Evolutionary conservation across 2,888 invertebrate species (phyloP), one percentile per base, ranked within the genome.

Genomic region (Tetranychus piercei): DNA sequence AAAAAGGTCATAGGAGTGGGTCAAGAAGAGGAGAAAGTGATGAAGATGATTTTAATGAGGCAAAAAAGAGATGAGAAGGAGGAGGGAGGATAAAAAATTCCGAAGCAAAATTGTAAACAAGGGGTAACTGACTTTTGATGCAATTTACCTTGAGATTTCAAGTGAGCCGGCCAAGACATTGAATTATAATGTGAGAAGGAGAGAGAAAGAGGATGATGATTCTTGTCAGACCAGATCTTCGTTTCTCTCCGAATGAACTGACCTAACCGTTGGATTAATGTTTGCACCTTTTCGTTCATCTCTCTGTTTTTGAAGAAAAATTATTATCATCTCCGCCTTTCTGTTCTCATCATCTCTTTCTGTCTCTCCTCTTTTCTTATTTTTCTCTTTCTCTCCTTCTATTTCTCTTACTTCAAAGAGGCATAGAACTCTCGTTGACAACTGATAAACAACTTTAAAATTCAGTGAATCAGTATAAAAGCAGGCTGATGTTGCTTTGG

Each of bases 1-100:
- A 55, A 55, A 55, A 55, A 55, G 55, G 55, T 55, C 55, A 55
- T 55, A 55, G 55, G 55, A 55, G 55, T 55, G 55, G 55, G 55
- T 55, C 55, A 55, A 55, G 55, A 55, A 15, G 55, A 55, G 15
- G 55, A 55, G 55, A 55, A 55, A 55, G 55, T 55, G 55, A 55
- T 34, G 34, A 15, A 55, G 55, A 55, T 55, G 55, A 55, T 55
- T 55, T 55, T 55, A 55, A 15, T 55, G 55, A 55, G 55, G 45
- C 45, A 15, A 45, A 55, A 55, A 55, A 5, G 34, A 34, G 34
- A 34, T 34, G 34, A 34, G 34, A 34, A 34, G 34, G 34, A 34
- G 34, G 34, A 23, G 23, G 23, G 23, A 34, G 34, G 34, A 34
- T 34, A 34, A 34, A 34, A 34, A 34, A 34, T 34, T 55, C 15